Conservation (phyloP, 1,140 invertebrate genomes). For the Drosophila pallidifrons region DNA sequence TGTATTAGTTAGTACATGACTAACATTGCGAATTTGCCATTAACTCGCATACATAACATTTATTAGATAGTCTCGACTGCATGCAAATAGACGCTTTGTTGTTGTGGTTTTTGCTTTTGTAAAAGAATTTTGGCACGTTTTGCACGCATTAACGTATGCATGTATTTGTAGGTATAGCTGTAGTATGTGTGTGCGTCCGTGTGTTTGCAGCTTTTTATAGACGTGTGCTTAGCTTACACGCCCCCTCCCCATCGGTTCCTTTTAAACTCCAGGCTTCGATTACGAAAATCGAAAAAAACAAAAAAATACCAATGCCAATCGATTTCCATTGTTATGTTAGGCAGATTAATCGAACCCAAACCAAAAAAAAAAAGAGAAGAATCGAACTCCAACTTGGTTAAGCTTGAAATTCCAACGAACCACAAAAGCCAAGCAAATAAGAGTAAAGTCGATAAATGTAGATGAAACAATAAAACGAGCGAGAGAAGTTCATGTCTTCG, state of each 20-base stretch:
- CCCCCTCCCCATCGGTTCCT: background rate
- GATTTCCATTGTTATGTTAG: slow-evolving; percentile 71
- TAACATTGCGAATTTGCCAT: slow-evolving; percentile 18
- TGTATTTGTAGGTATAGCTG: background rate
- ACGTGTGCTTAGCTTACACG: slow-evolving; percentile 40
- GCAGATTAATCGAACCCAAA: slow-evolving; percentile 71
- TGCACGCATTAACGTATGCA: slow-evolving; percentile 43
- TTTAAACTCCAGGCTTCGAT: slow-evolving; percentile 34
- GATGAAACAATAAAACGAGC: slow-evolving; percentile 27
- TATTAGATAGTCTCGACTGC: background rate
- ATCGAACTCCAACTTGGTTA: background rate
- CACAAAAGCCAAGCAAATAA: slow-evolving; percentile 20
- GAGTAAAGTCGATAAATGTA: slow-evolving; percentile 19
- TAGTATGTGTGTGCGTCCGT: background rate
- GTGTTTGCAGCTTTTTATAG: slow-evolving; percentile 53
- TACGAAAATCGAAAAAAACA: slow-evolving; percentile 42
- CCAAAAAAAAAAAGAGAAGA: slow-evolving; percentile 35
- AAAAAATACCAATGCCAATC: slow-evolving; percentile 67
- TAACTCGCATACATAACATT: slow-evolving; percentile 25
- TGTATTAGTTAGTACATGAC: slow-evolving; percentile 17
- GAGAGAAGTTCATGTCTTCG: slow-evolving; percentile 23
- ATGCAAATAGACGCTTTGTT: slow-evolving; percentile 17
- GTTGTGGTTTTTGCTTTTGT: background rate
- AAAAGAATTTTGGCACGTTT: slow-evolving; percentile 47
- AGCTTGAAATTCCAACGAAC: background rate